Conservation (phyloP, 2,888 invertebrate genomes). For the Diarsia brunnea region DNA sequence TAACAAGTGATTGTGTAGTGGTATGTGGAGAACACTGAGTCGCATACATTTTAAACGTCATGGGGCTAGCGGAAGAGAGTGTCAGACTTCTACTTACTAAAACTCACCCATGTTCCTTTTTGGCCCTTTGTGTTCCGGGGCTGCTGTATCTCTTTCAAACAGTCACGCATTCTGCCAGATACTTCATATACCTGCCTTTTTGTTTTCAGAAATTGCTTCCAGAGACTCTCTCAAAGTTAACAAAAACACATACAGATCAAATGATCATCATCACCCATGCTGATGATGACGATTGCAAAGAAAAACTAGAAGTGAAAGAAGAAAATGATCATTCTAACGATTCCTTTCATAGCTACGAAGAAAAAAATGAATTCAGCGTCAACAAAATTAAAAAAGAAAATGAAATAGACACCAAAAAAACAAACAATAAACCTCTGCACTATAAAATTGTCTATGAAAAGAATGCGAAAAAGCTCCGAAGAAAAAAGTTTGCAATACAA, state of each 20-base stretch:
- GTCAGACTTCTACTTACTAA: too few relatives aligned
- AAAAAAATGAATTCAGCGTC: background rate
- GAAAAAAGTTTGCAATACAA: constrained; percentile 47
- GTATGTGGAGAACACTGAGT: too few relatives aligned
- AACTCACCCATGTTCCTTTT: too few relatives aligned
- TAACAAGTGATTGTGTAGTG: too few relatives aligned
- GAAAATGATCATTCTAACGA: constrained; percentile 42
- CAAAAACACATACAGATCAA: constrained; percentile 30
- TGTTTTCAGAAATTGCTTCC: constrained; percentile 41
- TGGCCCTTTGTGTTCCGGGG: too few relatives aligned
- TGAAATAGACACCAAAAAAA: background rate
- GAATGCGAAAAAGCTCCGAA: constrained; percentile 43
- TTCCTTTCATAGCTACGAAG: constrained; percentile 14
- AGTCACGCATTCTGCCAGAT: too few relatives aligned
- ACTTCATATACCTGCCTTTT: background rate
- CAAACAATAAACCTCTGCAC: constrained; percentile 31
- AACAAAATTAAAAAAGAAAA: constrained; percentile 57
- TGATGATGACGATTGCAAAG: constrained; percentile 27
- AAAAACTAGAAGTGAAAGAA: constrained; percentile 39
- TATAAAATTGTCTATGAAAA: constrained; percentile 51
- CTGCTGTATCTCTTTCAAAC: too few relatives aligned
- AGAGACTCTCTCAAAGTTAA: constrained; percentile 46
- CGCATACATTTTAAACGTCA: too few relatives aligned
- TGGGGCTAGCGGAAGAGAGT: too few relatives aligned
- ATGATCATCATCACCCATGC: constrained; percentile 34